Evolutionary conservation across 23 tunicate genomes (phyloP), one percentile per base, ranked within the genome.

Genomic region (Halocynthia aurantium): DNA sequence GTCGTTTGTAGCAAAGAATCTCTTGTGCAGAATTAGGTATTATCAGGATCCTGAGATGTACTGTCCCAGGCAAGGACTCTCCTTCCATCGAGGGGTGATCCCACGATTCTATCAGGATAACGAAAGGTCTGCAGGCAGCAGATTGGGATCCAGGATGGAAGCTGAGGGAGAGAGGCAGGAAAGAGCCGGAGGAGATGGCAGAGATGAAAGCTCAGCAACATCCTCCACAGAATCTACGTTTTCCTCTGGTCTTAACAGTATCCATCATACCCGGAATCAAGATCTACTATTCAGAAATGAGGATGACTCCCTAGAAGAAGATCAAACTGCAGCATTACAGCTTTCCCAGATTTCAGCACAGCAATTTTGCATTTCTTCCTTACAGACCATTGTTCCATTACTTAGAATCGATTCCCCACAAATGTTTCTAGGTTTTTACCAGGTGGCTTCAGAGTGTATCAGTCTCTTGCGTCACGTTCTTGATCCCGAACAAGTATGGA

Each of bases 41-140:
- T 92, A 67, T 77, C 88, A 92, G 69, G 98, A 92, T 62, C 98
- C 98, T 50, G 73, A 70, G 21, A 51, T 92, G 18, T 86, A 92
- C 79, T 92, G 98, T 61, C 91, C 98, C n/a, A 70, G 98, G 70
- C 98, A 92, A 82, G 98, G 98, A 7, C 67, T 74, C 15, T 63
- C 78, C 12, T 15, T 65, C 49, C n/a, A 50, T 20, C 22, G 76
- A 22, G 76, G 76, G 10, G 56, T 20, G 5, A 5, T 50, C 21
- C 64, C 17, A 15, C 17, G 64, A 60, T 17, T 60, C 17, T 17
- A 60, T 60, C 64, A 60, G 17, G 17, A 60, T n/a, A 4, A 15
- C 17, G 17, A 15, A n/a, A 60, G n/a, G 64, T 60, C 64, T 57
- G n/a, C 88, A 8, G 76, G 49, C 9, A 70, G 78, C 22, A 81